Conservation (phyloP, 2,888 invertebrate species). For the Leptopterna dolabrata region DNA sequence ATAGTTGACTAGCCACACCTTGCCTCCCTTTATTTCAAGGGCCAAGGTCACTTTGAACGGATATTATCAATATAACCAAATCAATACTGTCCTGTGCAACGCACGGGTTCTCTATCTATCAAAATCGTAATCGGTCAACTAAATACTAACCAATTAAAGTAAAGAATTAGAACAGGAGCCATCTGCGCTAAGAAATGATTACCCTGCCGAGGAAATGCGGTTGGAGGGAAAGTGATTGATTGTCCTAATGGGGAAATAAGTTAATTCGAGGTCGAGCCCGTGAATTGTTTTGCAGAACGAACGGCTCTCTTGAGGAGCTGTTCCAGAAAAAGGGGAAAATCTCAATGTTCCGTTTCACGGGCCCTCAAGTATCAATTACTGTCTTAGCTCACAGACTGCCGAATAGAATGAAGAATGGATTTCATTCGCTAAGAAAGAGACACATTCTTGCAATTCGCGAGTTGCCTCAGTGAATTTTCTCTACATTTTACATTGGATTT, state of each 20-base stretch:
- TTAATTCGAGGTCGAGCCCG: background rate
- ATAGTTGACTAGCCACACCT: no score
- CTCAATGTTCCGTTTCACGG: background rate
- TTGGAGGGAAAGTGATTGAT: background rate
- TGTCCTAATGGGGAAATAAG: background rate
- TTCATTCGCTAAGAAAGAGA: background rate
- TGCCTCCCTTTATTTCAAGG: no score
- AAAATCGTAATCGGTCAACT: no score
- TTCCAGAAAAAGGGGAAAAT: background rate
- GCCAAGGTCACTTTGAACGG: no score
- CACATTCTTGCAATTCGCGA: background rate
- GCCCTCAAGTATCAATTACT: background rate
- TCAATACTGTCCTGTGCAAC: no score
- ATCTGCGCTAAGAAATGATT: background rate
- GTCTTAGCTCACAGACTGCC: background rate
- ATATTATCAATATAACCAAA: no score
- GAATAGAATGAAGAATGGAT: constrained; percentile 1
- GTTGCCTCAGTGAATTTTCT: no score
- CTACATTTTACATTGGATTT: no score
- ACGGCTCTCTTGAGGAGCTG: background rate
- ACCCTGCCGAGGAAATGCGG: background rate
- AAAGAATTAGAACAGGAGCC: background rate
- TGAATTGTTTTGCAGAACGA: background rate
- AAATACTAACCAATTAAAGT: no score
- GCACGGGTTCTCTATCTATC: no score